A percentile compares a stretch with the other conserved stretches of the same genome.
phyloP scores from a whole-genome alignment of 2,888 invertebrate species.

The Brachyptera risi region DNA sequence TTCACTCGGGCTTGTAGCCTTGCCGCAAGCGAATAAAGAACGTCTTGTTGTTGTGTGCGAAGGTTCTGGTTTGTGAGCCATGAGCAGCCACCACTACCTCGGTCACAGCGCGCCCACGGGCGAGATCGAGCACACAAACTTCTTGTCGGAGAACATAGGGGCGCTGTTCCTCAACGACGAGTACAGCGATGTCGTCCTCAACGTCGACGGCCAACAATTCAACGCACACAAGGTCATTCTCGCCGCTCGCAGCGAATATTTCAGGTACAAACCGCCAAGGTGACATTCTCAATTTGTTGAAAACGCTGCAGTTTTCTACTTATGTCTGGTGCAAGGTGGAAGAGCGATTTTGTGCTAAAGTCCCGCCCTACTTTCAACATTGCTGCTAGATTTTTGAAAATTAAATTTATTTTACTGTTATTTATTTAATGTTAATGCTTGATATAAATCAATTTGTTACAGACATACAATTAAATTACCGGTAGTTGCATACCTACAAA shows the following conservation, averaged over 20 bases:
- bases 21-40: too few relatives aligned
- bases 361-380: neutral
- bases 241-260: conserved; percentile 94
- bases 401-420: neutral
- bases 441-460: too few relatives aligned
- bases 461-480: too few relatives aligned
- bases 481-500: too few relatives aligned
- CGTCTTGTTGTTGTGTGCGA: too few relatives aligned
- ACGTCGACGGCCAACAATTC: conserved; percentile 73
- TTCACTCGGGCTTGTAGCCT: too few relatives aligned
- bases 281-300: neutral
- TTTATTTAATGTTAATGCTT: too few relatives aligned
- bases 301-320: too few relatives aligned
- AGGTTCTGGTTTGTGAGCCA: too few relatives aligned
- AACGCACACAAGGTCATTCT: conserved; percentile 79
- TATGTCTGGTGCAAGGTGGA: too few relatives aligned
- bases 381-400: neutral
- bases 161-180: conserved; percentile 80
- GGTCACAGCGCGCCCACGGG: conserved; percentile 46
- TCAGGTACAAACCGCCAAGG: conserved; percentile 57
- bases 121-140: conserved; percentile 63
- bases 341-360: too few relatives aligned
- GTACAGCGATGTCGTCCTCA: conserved; percentile 84
- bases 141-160: conserved; percentile 82
- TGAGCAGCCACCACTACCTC: conserved; percentile 40